Percentiles rank a stretch among this genome's conserved stretches.
phyloP scores from a whole-genome alignment of 2,888 invertebrate genomes.

The Apantesis nais region DNA sequence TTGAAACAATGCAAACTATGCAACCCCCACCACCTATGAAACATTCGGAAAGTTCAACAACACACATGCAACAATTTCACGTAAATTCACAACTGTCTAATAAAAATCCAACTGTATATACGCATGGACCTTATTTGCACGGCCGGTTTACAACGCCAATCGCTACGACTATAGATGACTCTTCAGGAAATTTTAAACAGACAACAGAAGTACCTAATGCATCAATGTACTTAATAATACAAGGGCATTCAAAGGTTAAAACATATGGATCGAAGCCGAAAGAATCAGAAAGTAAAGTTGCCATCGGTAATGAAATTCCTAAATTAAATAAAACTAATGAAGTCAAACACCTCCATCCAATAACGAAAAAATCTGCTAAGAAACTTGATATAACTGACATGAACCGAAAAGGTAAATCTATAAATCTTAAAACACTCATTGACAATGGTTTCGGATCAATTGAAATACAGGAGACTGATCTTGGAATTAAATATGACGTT shows the following conservation, averaged over 20 bases:
- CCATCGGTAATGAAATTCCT: slow-evolving; percentile 80
- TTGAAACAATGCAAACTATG: slow-evolving; percentile 87
- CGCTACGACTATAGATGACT: slow-evolving; percentile 72
- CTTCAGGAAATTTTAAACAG: slow-evolving; percentile 54
- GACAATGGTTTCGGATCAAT: slow-evolving; percentile 79
- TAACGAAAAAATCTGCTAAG: slow-evolving; percentile 67
- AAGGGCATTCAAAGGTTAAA: slow-evolving; percentile 94
- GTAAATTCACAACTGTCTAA: slow-evolving; percentile 59
- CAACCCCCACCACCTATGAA: slow-evolving; percentile 81
- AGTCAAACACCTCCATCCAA: slow-evolving; percentile 86
- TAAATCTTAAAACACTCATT: slow-evolving; percentile 71
- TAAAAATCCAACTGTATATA: slow-evolving; percentile 57
- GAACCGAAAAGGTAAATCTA: slow-evolving; percentile 65
- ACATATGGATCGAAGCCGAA: slow-evolving; percentile 89
- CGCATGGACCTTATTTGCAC: slow-evolving; percentile 76
- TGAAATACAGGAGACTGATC: slow-evolving; percentile 85
- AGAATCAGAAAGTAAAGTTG: slow-evolving; percentile 67
- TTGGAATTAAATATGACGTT: slow-evolving; percentile 86
- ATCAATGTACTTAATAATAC: slow-evolving; percentile 92
- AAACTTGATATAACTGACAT: slow-evolving; percentile 60
- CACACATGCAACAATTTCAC: slow-evolving; percentile 56
- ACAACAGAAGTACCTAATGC: slow-evolving; percentile 83
- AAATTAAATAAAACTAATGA: slow-evolving; percentile 80
- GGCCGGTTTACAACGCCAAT: slow-evolving; percentile 81
- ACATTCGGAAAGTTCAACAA: slow-evolving; percentile 54